phyloP scores from a whole-genome alignment of 2,113 vertebrate genomes.

The Indri indri region DNA sequence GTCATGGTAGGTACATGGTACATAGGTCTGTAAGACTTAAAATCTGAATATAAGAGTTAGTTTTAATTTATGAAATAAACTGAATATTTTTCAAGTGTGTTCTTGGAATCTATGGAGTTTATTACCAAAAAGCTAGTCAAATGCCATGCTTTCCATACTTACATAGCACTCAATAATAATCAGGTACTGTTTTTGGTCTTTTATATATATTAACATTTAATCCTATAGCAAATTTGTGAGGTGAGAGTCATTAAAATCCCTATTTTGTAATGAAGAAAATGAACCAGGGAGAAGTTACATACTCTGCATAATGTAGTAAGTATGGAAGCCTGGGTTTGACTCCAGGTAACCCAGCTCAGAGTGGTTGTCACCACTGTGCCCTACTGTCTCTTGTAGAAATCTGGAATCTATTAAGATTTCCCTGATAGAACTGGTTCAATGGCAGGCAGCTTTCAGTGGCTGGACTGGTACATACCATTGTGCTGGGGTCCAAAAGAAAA shows the following conservation, averaged over 20 bases:
- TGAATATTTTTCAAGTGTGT: background rate
- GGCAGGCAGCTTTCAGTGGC: background rate
- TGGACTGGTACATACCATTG: background rate
- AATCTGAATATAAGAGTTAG: background rate
- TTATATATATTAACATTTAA: background rate
- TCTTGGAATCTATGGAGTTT: background rate
- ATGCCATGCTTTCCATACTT: background rate
- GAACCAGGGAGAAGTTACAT: background rate
- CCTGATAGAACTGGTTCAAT: background rate
- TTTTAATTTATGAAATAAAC: background rate
- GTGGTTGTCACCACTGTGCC: accelerated
- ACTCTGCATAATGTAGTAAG: background rate
- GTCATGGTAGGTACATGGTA: background rate
- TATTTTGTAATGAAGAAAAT: background rate
- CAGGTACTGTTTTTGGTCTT: background rate
- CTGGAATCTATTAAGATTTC: accelerated
- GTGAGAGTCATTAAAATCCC: background rate
- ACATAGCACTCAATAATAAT: too few species aligned
- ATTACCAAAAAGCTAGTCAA: background rate
- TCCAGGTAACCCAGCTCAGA: background rate
- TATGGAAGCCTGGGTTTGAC: background rate
- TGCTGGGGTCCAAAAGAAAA: background rate
- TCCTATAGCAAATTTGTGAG: background rate
- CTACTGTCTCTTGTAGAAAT: background rate
- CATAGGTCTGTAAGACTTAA: background rate